Percentiles rank a stretch among this genome's conserved stretches.
phyloP scores from a whole-genome alignment of 2,888 invertebrate genomes.

The Cyaniris semiargus region DNA sequence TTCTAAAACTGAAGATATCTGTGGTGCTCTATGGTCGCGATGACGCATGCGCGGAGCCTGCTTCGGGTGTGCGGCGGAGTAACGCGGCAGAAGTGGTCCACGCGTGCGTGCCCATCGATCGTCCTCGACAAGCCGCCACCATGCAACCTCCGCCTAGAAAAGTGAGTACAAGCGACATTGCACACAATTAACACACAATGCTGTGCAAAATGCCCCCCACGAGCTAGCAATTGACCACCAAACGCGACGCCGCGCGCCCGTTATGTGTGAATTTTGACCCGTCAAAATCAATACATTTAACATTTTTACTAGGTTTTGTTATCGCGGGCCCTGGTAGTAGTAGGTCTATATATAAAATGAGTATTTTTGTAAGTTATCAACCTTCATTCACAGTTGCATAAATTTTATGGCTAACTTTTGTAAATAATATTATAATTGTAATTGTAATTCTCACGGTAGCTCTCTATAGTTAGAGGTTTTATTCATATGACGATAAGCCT shows the following conservation, averaged over 20 bases:
- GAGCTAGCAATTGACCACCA: neutral
- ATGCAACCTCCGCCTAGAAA: slow-evolving; percentile 94
- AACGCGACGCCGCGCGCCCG: neutral
- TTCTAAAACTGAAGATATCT: neutral
- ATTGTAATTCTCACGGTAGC: neutral
- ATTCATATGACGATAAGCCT: neutral
- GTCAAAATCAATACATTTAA: slow-evolving; percentile 15
- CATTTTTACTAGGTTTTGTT: neutral
- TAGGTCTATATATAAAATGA: neutral
- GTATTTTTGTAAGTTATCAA: neutral
- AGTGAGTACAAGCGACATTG: slow-evolving; percentile 76
- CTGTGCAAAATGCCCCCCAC: neutral
- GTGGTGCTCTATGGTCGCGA: neutral
- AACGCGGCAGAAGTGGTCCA: slow-evolving; percentile 55
- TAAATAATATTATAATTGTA: neutral
- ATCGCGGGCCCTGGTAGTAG: neutral
- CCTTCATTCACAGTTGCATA: neutral
- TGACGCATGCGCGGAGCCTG: slow-evolving; percentile 45
- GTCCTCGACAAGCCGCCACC: slow-evolving; percentile 50
- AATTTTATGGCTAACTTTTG: neutral
- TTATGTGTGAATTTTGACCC: neutral
- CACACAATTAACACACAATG: neutral
- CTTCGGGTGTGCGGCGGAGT: slow-evolving; percentile 48
- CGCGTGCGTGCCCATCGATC: slow-evolving; percentile 59
- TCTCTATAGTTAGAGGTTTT: neutral